These are phyloP conservation scores for Sycobia sp. DNA, from an alignment of 1,140 invertebrate genomes.

Conservation along the genomic window DNA sequence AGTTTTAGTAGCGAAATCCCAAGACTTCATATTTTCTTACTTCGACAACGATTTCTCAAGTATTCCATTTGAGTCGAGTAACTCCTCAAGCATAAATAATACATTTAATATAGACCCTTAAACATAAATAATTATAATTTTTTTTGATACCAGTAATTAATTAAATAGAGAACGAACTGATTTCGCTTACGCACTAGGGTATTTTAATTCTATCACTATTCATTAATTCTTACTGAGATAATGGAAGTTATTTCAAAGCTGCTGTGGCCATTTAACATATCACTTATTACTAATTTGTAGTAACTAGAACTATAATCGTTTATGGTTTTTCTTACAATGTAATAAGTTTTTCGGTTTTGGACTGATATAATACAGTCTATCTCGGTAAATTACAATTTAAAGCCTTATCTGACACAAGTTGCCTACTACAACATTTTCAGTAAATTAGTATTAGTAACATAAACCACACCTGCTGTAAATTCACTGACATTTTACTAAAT, in stretches of 20 bases:
- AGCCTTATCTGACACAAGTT: not conserved
- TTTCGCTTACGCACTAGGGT: not conserved
- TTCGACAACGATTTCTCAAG: conserved; percentile 15
- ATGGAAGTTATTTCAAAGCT: not conserved
- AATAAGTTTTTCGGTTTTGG: conserved; percentile 9
- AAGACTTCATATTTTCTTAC: conserved; percentile 24
- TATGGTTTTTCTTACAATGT: conserved; percentile 12
- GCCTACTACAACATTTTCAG: conserved; percentile 69
- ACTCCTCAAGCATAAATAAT: too few species aligned
- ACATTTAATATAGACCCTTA: too few species aligned
- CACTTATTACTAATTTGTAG: too few species aligned
- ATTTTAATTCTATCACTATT: not conserved
- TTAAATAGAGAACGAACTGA: not conserved
- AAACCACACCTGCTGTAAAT: conserved; percentile 84
- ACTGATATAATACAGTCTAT: not conserved
- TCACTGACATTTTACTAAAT: too few species aligned
- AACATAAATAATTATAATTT: too few species aligned
- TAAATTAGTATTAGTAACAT: conserved; percentile 83
- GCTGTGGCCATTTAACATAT: not conserved
- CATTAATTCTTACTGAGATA: conserved; percentile 2
- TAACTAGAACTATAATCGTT: conserved; percentile 3
- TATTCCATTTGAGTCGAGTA: too few species aligned
- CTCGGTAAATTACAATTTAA: not conserved
- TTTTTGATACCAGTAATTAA: too few species aligned
- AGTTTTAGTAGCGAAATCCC: conserved; percentile 21